phyloP scores from a whole-genome alignment of 2,113 vertebrate genomes.

The Phycodurus eques region DNA sequence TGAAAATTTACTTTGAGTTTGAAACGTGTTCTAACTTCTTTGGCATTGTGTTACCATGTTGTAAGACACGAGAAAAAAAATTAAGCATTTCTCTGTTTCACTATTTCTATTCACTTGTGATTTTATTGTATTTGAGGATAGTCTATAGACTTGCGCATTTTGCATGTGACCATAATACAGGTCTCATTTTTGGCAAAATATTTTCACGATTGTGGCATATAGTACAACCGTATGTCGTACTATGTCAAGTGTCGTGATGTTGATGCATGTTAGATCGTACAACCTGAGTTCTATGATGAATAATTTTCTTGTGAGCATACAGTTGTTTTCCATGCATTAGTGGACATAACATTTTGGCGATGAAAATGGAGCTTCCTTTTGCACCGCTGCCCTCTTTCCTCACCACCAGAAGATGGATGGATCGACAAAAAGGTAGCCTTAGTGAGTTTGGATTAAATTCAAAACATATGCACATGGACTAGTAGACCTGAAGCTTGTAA shows the following conservation, averaged over 20 bases:
- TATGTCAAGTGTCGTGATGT: no score
- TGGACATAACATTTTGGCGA: no score
- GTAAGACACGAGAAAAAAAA: no score
- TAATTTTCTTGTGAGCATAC: no score
- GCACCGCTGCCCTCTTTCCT: no score
- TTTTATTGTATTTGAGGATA: no score
- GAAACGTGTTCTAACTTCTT: neutral
- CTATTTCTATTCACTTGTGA: neutral
- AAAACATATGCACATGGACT: neutral
- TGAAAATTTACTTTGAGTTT: neutral
- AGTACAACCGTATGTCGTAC: no score
- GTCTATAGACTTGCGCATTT: neutral
- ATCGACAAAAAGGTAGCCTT: neutral
- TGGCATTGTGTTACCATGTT: neutral
- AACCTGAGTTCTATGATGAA: no score
- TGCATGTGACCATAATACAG: neutral
- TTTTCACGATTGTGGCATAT: neutral
- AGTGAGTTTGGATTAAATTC: neutral
- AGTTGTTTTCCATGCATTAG: no score
- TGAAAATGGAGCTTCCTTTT: no score
- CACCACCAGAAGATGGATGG: no score
- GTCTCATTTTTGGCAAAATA: neutral
- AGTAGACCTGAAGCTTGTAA: neutral
- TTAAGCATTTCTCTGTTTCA: neutral
- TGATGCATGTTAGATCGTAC: no score